phyloP scores from a whole-genome alignment of 2,113 vertebrate species.

The Miniopterus natalensis region DNA sequence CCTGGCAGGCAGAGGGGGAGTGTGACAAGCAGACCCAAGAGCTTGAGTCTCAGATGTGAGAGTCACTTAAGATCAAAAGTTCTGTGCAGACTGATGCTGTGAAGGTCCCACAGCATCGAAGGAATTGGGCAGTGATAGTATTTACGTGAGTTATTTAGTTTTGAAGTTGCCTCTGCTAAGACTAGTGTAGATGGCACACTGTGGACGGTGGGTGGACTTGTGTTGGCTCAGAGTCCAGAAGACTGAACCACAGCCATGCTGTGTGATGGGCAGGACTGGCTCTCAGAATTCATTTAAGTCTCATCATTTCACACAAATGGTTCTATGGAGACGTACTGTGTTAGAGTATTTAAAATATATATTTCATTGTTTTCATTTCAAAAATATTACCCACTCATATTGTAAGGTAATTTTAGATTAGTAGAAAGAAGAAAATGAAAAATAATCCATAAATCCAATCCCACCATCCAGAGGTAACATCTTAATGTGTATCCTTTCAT shows the following conservation, averaged over 20 bases:
- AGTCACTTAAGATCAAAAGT: neutral
- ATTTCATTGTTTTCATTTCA: slow-evolving; percentile 1
- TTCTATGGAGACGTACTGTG: neutral
- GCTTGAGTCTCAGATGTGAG: neutral
- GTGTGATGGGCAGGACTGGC: neutral
- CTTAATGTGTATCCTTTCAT: neutral
- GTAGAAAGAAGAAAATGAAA: slow-evolving; percentile 26
- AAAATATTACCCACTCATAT: neutral
- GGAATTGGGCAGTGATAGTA: neutral
- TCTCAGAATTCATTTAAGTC: neutral
- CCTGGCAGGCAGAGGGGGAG: too few species aligned
- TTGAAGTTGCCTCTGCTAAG: neutral
- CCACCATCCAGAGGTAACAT: neutral
- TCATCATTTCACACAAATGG: neutral
- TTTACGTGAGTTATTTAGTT: fast-evolving
- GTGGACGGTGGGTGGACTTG: neutral
- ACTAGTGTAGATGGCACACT: fast-evolving
- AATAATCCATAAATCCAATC: neutral
- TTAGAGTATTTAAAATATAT: neutral
- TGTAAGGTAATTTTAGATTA: slow-evolving; percentile 14
- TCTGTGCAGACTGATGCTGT: neutral
- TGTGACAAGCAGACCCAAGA: too few species aligned
- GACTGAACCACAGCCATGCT: neutral
- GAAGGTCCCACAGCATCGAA: neutral
- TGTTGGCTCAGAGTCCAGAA: neutral